A percentile compares a stretch with the other conserved stretches of the same genome.
Conservation (phyloP, 2,113 vertebrate genomes). For the Bufo bufo region DNA sequence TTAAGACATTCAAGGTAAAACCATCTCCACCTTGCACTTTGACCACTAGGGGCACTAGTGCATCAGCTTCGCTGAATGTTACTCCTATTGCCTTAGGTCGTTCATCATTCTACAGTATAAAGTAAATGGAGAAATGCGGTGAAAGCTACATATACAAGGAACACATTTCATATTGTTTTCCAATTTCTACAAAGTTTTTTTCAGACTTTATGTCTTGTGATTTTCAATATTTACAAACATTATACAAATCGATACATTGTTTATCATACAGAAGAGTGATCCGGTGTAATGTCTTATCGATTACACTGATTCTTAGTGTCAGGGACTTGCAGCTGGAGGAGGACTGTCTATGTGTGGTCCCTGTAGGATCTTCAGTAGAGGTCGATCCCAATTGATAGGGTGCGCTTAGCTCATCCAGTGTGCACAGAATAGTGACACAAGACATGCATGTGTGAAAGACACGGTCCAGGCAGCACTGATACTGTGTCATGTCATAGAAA, state of each 20-base stretch:
- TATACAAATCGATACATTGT: no score
- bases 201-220: no score
- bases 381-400: neutral
- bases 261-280: no score
- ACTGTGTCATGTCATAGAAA: no score
- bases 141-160: neutral
- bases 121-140: neutral
- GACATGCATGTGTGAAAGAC: neutral
- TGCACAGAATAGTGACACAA: neutral
- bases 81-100: neutral
- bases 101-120: neutral
- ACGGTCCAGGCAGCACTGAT: neutral
- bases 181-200: neutral
- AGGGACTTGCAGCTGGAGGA: no score
- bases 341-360: no score
- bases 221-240: no score
- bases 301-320: neutral
- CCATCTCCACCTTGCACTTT: neutral
- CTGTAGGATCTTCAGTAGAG: no score
- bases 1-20: neutral
- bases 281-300: neutral
- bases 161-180: neutral
- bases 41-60: constrained; percentile 13
- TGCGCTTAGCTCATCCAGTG: neutral
- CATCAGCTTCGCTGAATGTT: neutral